These are phyloP conservation scores for Malacosoma neustria DNA, from an alignment of 2,888 invertebrate species.

Conservation along the genomic window DNA sequence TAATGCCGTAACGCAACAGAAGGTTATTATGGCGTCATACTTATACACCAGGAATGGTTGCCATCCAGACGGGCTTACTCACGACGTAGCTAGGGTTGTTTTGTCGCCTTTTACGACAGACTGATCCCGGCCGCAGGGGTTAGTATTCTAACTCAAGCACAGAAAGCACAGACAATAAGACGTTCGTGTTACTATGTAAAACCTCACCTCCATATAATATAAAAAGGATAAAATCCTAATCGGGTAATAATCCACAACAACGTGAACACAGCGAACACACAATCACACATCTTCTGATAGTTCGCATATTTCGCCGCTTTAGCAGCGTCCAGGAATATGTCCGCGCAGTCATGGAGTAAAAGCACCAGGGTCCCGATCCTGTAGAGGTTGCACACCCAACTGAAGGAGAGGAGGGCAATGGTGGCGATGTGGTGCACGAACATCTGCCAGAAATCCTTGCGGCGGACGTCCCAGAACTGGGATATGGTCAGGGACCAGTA, in stretches of 20 bases:
- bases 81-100: no score
- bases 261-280: conserved; percentile 91
- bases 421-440: conserved; percentile 98
- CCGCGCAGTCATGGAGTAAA: conserved; percentile 90
- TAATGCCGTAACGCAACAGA: no score
- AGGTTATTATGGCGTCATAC: no score
- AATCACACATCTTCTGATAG: conserved; percentile 90
- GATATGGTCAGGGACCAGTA: conserved; percentile 96
- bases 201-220: conserved; percentile 88
- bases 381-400: conserved; percentile 96
- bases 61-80: no score
- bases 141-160: no score
- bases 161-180: no score
- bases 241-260: conserved; percentile 94
- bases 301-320: conserved; percentile 96
- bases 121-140: no score
- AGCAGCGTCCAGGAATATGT: conserved; percentile 93
- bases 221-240: conserved; percentile 90
- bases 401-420: conserved; percentile 90
- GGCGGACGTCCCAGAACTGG: conserved; percentile 94
- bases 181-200: no score
- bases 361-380: conserved; percentile 93
- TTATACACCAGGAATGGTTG: no score
- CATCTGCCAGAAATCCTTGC: conserved; percentile 99
- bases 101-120: no score